A percentile compares a stretch with the other conserved stretches of the same genome.
phyloP scores from a whole-genome alignment of 2,113 vertebrate genomes.

The Tiliqua scincoides region DNA sequence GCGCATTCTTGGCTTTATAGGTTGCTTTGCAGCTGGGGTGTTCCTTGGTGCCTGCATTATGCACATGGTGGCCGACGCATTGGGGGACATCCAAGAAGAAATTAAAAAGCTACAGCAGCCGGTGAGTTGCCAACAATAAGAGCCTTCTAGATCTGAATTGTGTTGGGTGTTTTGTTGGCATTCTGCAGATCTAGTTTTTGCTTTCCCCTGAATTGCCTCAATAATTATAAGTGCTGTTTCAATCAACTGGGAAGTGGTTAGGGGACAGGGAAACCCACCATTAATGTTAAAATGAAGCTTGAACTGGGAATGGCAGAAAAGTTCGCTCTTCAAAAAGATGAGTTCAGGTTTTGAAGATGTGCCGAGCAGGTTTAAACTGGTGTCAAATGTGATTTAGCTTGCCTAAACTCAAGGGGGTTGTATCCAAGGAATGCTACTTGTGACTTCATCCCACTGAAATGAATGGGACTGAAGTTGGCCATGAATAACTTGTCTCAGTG shows the following conservation, averaged over 20 bases:
- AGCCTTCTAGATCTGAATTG: not conserved
- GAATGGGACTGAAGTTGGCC: too few species aligned
- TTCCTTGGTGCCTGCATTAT: slow-evolving; percentile 72
- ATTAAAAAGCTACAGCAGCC: slow-evolving; percentile 36
- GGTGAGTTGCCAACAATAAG: slow-evolving; percentile 41
- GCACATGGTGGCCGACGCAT: slow-evolving; percentile 68
- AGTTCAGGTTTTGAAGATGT: not conserved
- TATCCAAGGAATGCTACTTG: too few species aligned
- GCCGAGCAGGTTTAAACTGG: not conserved
- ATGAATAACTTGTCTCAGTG: too few species aligned
- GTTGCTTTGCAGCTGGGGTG: slow-evolving; percentile 66
- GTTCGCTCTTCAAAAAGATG: not conserved
- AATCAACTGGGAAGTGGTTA: too few species aligned
- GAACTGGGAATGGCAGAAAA: not conserved
- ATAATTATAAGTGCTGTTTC: not conserved
- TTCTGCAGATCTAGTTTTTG: too few species aligned
- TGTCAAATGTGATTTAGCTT: not conserved
- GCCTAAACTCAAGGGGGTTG: too few species aligned
- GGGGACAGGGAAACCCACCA: too few species aligned
- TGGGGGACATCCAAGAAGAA: slow-evolving; percentile 63
- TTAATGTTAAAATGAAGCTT: not conserved
- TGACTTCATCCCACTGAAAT: too few species aligned
- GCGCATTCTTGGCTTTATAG: slow-evolving; percentile 61
- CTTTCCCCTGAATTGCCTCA: not conserved
- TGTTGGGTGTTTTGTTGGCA: too few species aligned